Conservation (phyloP, 2,113 vertebrate genomes). For the Chascanopsetta lugubris region DNA sequence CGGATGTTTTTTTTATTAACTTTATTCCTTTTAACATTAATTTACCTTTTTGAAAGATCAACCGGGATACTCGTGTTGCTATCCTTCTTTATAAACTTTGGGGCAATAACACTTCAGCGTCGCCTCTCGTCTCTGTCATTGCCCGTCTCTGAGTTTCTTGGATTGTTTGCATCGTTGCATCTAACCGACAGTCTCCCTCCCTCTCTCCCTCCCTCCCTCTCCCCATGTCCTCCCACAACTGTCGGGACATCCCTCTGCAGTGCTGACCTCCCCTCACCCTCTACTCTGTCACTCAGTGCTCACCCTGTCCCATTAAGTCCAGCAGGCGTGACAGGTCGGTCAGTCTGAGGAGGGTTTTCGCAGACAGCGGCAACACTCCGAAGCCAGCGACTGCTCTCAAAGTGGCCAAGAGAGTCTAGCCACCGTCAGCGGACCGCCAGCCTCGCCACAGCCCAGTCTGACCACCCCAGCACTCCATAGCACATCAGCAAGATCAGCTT, state of each 20-base stretch:
- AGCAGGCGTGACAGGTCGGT: slow-evolving; percentile 59
- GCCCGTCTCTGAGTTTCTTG: slow-evolving; percentile 20
- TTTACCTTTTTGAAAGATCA: too few relatives aligned
- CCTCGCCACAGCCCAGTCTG: slow-evolving; percentile 31
- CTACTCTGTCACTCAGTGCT: slow-evolving; percentile 50
- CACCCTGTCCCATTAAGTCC: slow-evolving; percentile 57
- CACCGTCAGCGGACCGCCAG: slow-evolving; percentile 43
- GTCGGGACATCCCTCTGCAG: slow-evolving; percentile 32
- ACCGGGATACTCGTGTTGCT: too few relatives aligned
- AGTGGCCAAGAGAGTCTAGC: slow-evolving; percentile 52
- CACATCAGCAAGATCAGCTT: slow-evolving; percentile 37
- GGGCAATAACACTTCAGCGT: slow-evolving; percentile 21
- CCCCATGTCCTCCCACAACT: slow-evolving; percentile 20
- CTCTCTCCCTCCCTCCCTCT: slow-evolving; percentile 8
- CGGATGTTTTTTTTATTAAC: not conserved
- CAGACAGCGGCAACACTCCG: slow-evolving; percentile 9
- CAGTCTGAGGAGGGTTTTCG: slow-evolving; percentile 52
- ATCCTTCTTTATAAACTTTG: too few relatives aligned
- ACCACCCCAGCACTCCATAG: slow-evolving; percentile 36
- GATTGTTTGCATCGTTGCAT: slow-evolving; percentile 40
- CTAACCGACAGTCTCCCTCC: slow-evolving; percentile 65
- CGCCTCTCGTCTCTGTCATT: not conserved
- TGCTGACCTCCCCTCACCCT: slow-evolving; percentile 47
- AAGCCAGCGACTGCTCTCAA: slow-evolving; percentile 48
- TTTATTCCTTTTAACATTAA: too few relatives aligned